These are phyloP conservation scores for Synergus umbraculus DNA, from an alignment of 2,888 invertebrate genomes.

Conservation along the genomic window DNA sequence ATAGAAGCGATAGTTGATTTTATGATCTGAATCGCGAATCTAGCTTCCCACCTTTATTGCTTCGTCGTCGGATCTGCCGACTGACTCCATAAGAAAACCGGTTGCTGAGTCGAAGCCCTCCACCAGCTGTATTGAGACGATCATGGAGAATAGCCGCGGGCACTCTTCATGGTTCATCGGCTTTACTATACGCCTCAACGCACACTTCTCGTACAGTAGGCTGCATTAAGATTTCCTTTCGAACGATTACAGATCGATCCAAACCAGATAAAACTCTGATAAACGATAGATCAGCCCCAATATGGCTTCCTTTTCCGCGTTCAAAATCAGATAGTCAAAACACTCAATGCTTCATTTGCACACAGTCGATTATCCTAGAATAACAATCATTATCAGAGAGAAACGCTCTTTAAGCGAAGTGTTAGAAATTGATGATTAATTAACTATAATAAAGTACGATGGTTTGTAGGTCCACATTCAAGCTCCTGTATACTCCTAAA, in stretches of 20 bases:
- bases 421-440: too few species aligned
- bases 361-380: not conserved
- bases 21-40: conserved; percentile 16
- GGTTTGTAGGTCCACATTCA: too few species aligned
- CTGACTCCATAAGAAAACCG: conserved; percentile 32
- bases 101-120: conserved; percentile 24
- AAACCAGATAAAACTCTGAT: conserved; percentile 8
- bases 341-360: not conserved
- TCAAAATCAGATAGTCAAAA: not conserved
- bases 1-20: not conserved
- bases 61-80: conserved; percentile 9
- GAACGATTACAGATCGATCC: not conserved
- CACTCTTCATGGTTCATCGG: conserved; percentile 27
- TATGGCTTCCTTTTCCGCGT: not conserved
- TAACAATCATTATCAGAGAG: not conserved
- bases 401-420: not conserved
- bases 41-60: conserved; percentile 30
- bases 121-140: conserved; percentile 38
- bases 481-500: too few species aligned
- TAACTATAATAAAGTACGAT: too few species aligned
- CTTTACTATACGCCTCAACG: conserved; percentile 5
- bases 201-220: conserved; percentile 24
- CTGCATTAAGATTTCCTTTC: conserved; percentile 19
- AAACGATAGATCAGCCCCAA: not conserved
- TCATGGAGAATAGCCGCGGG: conserved; percentile 22